phyloP scores from a whole-genome alignment of 2,113 vertebrate species.

The Oxyruncus cristatus region DNA sequence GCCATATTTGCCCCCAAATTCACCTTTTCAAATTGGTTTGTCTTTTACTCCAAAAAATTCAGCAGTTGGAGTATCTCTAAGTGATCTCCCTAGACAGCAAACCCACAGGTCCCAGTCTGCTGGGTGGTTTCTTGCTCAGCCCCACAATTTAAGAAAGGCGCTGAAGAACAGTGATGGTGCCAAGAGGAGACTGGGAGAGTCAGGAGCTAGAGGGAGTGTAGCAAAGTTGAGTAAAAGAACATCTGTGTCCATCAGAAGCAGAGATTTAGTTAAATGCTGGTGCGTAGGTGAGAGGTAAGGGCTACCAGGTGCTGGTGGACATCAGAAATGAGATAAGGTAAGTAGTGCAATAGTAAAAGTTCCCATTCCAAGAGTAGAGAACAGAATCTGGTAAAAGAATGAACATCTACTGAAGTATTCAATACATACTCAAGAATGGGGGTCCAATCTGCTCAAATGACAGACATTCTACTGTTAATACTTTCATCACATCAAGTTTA shows the following conservation, averaged over 20 bases:
- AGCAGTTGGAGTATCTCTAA: not conserved
- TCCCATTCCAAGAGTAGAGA: not conserved
- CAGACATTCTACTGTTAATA: not conserved
- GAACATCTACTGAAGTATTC: not conserved
- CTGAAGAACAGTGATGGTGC: accelerated
- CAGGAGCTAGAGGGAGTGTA: not conserved
- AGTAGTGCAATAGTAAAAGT: not conserved
- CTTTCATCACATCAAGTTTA: not conserved
- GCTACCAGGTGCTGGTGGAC: not conserved
- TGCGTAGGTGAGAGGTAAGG: not conserved
- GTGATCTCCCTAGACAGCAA: not conserved
- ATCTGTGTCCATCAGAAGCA: not conserved
- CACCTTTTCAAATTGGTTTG: not conserved
- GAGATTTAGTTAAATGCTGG: not conserved
- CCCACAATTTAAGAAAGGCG: not conserved
- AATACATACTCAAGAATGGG: not conserved
- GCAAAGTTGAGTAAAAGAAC: not conserved
- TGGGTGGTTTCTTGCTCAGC: not conserved
- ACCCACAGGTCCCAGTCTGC: not conserved
- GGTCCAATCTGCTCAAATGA: not conserved
- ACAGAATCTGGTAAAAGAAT: not conserved
- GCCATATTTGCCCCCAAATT: not conserved
- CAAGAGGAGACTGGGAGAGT: not conserved
- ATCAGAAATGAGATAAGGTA: not conserved
- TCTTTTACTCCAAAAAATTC: not conserved